phyloP scores from a whole-genome alignment of 2,113 vertebrate species.

The Grallaria varia region DNA sequence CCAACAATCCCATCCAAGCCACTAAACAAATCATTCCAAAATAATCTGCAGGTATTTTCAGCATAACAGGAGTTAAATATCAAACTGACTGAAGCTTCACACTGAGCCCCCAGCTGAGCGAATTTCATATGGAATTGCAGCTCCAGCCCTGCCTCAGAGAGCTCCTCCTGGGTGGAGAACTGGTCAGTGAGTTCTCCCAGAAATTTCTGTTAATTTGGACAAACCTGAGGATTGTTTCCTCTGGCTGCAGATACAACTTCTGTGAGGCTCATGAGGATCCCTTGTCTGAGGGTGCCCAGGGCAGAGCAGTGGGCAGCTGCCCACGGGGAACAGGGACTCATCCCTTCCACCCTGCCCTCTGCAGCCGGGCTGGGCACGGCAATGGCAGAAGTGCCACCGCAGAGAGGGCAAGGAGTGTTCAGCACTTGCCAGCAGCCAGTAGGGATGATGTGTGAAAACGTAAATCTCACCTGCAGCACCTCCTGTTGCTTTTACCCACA shows the following conservation, averaged over 20 bases:
- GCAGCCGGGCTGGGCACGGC: neutral
- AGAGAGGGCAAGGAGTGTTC: neutral
- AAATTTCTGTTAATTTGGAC: neutral
- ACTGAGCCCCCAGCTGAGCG: neutral
- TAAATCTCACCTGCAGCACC: constrained; percentile 21
- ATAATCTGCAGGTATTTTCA: neutral
- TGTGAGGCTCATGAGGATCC: neutral
- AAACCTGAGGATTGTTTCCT: neutral
- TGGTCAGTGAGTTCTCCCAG: neutral
- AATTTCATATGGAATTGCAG: neutral
- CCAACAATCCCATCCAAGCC: neutral
- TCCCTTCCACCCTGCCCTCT: neutral
- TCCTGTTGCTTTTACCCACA: constrained; percentile 9
- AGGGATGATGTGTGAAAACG: neutral
- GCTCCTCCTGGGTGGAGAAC: neutral
- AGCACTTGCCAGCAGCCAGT: neutral
- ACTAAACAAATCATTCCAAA: neutral
- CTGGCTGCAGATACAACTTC: neutral
- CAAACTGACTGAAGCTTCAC: neutral
- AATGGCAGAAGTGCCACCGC: neutral
- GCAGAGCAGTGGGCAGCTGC: neutral
- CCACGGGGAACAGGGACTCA: neutral
- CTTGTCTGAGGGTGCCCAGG: neutral
- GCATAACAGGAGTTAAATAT: neutral
- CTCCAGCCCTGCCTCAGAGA: neutral